These are phyloP conservation scores for Turritopsis rubra DNA, from an alignment of 30 jellyfish, hydroid and myxozoan species.

Conservation along the genomic window DNA sequence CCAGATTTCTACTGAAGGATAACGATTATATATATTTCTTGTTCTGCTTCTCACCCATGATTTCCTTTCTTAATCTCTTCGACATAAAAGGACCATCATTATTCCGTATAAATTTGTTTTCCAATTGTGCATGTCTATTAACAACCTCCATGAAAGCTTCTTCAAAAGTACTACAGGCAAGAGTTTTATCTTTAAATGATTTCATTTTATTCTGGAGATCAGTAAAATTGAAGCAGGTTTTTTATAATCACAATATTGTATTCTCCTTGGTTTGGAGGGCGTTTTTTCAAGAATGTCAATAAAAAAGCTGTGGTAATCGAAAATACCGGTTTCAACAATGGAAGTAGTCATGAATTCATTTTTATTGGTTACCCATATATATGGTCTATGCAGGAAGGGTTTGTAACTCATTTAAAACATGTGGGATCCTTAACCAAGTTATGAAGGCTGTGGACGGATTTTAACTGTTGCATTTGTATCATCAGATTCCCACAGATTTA, in stretches of 20 bases:
- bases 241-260: background rate
- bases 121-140: conserved; percentile 15
- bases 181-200: background rate
- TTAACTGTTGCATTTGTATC: no score
- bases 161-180: background rate
- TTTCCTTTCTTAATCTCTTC: background rate
- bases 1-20: no score
- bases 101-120: background rate
- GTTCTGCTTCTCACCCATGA: conserved; percentile 4
- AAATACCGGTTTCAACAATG: no score
- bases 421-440: no score
- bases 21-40: background rate
- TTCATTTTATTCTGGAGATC: background rate
- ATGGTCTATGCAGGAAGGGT: no score
- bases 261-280: background rate
- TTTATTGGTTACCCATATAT: no score
- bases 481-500: no score
- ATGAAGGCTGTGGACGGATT: no score
- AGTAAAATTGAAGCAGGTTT: background rate
- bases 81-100: conserved; percentile 23
- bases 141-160: background rate
- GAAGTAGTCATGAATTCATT: no score
- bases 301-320: background rate
- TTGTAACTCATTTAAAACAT: no score
- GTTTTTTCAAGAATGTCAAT: background rate